These are phyloP conservation scores for Drosophila funebris DNA, from an alignment of 1,140 invertebrate species.

Conservation along the genomic window DNA sequence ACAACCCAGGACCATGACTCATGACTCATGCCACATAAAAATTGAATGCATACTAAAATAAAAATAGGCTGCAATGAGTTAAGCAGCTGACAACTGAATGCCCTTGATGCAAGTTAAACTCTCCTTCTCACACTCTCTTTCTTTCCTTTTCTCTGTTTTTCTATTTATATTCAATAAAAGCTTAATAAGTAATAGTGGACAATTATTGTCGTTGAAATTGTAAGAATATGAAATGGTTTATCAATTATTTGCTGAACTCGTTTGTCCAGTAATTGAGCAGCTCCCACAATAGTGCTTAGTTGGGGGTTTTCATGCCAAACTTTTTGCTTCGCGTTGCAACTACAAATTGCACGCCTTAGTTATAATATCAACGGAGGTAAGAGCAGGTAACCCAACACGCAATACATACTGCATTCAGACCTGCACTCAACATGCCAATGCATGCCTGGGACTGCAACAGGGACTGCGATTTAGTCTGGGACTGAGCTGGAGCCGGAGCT, in stretches of 20 bases:
- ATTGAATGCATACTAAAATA: conserved; percentile 11
- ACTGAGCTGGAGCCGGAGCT: background rate
- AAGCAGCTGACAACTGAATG: conserved; percentile 2
- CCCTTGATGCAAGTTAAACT: background rate
- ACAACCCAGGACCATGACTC: background rate
- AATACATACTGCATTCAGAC: background rate
- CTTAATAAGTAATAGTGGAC: background rate
- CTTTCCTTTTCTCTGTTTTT: too few relatives aligned
- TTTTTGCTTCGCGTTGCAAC: background rate
- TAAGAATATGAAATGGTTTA: background rate
- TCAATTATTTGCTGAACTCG: conserved; percentile 1
- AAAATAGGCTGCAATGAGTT: conserved; percentile 3
- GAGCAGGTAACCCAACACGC: conserved; percentile 58
- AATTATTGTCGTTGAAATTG: background rate
- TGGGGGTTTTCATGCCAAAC: background rate
- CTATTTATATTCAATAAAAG: background rate
- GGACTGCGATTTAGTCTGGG: background rate
- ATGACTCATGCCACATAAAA: background rate
- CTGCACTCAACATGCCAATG: background rate
- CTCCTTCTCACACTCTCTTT: background rate
- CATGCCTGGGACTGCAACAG: background rate
- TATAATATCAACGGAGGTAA: conserved; percentile 59
- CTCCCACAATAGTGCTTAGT: conserved; percentile 11
- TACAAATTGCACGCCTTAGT: conserved; percentile 72
- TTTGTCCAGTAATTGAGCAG: conserved; percentile 6